Percentiles rank a stretch among this genome's conserved stretches.
Evolutionary conservation across 2,113 vertebrate species (phyloP).

Genomic region (Callipepla squamata): DNA sequence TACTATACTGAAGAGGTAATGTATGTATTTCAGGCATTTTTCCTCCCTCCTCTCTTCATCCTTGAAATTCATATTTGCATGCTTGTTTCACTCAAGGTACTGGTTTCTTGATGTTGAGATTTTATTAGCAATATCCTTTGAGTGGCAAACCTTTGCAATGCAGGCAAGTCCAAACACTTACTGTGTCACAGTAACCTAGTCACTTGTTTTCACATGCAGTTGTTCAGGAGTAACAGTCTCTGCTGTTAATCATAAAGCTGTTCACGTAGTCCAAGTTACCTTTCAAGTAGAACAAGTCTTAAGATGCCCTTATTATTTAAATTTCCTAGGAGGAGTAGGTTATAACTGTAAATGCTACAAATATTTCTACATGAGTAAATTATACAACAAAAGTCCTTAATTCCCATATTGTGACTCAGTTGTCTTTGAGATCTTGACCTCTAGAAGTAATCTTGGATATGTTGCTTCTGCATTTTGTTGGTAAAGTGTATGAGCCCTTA

Average conservation of each 20-base stretch:
- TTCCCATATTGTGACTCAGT: background rate
- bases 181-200: background rate
- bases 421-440: background rate
- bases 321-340: background rate
- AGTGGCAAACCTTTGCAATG: background rate
- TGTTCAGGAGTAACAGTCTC: background rate
- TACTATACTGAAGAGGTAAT: background rate
- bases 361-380: background rate
- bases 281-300: conserved; percentile 20
- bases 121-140: background rate
- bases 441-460: background rate
- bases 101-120: background rate
- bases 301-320: background rate
- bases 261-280: background rate
- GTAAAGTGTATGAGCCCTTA: background rate
- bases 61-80: background rate
- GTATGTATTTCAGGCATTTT: background rate
- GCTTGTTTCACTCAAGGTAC: background rate
- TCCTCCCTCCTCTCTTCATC: background rate
- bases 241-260: conserved; percentile 1
- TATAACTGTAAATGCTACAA: background rate
- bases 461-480: background rate
- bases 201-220: conserved; percentile 4
- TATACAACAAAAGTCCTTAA: background rate
- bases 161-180: background rate